phyloP scores from a whole-genome alignment of 2,113 vertebrate genomes.

The Tretioscincus oriximinensis region DNA sequence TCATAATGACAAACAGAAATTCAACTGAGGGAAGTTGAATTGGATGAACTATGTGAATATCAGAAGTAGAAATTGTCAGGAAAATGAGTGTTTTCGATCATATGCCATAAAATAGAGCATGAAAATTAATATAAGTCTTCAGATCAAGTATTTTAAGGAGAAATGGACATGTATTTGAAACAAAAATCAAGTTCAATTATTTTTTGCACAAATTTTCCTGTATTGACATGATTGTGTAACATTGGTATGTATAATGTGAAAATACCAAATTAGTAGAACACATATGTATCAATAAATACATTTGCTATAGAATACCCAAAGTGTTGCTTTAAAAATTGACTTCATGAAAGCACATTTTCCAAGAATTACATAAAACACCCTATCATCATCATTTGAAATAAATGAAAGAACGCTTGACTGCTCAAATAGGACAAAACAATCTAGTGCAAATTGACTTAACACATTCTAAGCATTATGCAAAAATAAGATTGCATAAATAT shows the following conservation, averaged over 20 bases:
- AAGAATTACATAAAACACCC: conserved; percentile 78
- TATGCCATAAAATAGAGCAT: background rate
- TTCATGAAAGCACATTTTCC: conserved; percentile 81
- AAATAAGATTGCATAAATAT: conserved; percentile 61
- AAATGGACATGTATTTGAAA: conserved; percentile 54
- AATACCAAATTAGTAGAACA: conserved; percentile 75
- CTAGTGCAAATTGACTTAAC: conserved; percentile 77
- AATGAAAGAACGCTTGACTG: conserved; percentile 73
- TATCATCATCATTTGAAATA: conserved; percentile 64
- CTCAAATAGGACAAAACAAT: conserved; percentile 66
- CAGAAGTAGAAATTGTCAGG: background rate
- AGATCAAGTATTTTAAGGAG: background rate
- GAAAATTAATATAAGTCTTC: background rate
- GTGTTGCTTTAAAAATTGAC: conserved; percentile 74
- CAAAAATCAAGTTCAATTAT: conserved; percentile 74
- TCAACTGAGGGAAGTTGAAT: no score
- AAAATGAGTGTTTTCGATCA: background rate
- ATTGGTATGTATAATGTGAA: conserved; percentile 74
- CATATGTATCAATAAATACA: conserved; percentile 73
- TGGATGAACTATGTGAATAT: background rate
- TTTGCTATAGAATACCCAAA: conserved; percentile 71
- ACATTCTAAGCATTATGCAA: conserved; percentile 70
- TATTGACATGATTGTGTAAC: conserved; percentile 76
- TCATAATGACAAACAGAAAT: background rate
- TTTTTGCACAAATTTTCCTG: conserved; percentile 67